Conservation (phyloP, 2,888 invertebrate species). For the Scaptomyza tumidula region DNA sequence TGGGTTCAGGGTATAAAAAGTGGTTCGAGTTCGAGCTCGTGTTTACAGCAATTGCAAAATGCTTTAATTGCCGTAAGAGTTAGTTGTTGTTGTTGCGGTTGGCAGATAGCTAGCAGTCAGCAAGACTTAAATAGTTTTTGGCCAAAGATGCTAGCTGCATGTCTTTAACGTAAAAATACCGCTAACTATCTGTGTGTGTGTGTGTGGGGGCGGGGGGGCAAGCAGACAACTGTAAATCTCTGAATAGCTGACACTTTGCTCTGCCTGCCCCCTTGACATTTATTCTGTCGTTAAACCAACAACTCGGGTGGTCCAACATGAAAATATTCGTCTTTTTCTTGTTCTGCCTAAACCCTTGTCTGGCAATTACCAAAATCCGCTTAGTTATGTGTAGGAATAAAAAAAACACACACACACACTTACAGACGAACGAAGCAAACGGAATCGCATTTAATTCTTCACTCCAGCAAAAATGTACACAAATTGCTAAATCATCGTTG, state of each 20-base stretch:
- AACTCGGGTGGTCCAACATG: constrained; percentile 59
- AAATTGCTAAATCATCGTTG: constrained; percentile 72
- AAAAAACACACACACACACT: not conserved
- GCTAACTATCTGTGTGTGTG: constrained; percentile 36
- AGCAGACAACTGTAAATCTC: constrained; percentile 25
- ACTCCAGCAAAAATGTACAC: constrained; percentile 31
- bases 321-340: constrained; percentile 40
- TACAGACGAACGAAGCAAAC: constrained; percentile 6
- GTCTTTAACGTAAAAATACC: constrained; percentile 28
- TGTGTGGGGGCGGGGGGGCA: constrained; percentile 22
- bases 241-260: constrained; percentile 60
- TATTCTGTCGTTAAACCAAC: constrained; percentile 68
- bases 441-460: constrained; percentile 58
- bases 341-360: constrained; percentile 24
- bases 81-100: constrained; percentile 43
- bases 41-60: constrained; percentile 3
- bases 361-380: constrained; percentile 75
- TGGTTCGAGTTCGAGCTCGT: constrained; percentile 4
- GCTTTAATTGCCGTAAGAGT: constrained; percentile 52
- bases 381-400: constrained; percentile 61
- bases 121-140: constrained; percentile 61
- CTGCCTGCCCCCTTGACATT: constrained; percentile 57
- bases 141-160: constrained; percentile 21
- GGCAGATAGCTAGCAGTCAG: constrained; percentile 47
- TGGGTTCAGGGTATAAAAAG: constrained; percentile 3